These are phyloP conservation scores for Leucophenga varia DNA, from an alignment of 1,140 invertebrate species.

Conservation along the genomic window DNA sequence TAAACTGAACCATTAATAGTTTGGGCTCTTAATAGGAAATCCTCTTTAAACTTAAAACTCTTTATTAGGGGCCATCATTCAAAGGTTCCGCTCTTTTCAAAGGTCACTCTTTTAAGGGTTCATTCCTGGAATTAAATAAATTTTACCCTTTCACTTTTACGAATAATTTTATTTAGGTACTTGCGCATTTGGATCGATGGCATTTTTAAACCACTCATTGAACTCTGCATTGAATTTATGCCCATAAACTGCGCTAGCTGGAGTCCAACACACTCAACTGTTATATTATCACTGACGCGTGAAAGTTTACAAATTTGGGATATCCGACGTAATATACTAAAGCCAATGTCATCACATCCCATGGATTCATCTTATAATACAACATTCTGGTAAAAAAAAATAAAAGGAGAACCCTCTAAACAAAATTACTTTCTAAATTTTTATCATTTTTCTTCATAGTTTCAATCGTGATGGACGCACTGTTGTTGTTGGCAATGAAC, in stretches of 20 bases:
- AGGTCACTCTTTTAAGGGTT: too few species aligned
- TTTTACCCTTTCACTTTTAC: neutral
- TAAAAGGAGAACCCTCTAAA: too few species aligned
- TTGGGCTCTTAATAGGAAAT: too few species aligned
- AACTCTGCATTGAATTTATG: constrained; percentile 59
- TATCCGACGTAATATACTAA: constrained; percentile 65
- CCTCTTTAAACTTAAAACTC: too few species aligned
- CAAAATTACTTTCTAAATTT: neutral
- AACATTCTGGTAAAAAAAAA: constrained; percentile 9
- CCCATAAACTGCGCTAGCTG: constrained; percentile 73
- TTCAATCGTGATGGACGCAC: constrained; percentile 66
- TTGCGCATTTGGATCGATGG: constrained; percentile 76
- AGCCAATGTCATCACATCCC: constrained; percentile 60
- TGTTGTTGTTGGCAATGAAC: constrained; percentile 65
- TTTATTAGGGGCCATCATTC: too few species aligned
- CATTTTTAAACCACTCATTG: constrained; percentile 67
- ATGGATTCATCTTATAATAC: constrained; percentile 51
- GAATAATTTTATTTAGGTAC: too few species aligned
- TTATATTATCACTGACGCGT: constrained; percentile 73
- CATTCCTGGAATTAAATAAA: too few species aligned
- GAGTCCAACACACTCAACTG: constrained; percentile 78
- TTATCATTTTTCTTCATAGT: constrained; percentile 31
- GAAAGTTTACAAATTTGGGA: constrained; percentile 73
- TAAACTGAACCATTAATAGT: too few species aligned
- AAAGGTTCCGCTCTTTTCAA: too few species aligned